Evolutionary conservation across 2,888 invertebrate species (phyloP).

Genomic region (Xylota sylvarum): DNA sequence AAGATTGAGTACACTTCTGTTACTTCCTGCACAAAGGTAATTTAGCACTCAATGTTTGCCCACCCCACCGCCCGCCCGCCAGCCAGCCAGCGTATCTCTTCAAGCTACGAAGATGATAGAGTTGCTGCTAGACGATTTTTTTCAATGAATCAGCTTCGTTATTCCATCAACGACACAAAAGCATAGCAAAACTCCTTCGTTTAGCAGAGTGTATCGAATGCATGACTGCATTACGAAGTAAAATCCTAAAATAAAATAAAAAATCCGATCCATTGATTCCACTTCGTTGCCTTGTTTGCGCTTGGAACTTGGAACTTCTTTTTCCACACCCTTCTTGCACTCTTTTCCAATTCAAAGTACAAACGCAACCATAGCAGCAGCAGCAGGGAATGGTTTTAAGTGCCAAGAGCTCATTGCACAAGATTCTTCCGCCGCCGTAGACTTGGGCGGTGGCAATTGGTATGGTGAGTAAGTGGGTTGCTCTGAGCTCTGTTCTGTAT

Average conservation of each 20-base stretch:
- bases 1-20: conserved; percentile 4
- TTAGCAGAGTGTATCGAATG: conserved; percentile 38
- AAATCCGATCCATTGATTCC: conserved; percentile 54
- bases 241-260: conserved; percentile 7
- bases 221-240: conserved; percentile 52
- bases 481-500: not conserved
- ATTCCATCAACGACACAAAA: conserved; percentile 20
- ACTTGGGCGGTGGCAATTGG: conserved; percentile 4
- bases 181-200: conserved; percentile 14
- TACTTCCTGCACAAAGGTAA: conserved; percentile 30
- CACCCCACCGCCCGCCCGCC: too few species aligned
- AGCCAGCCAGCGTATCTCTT: too few species aligned
- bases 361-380: conserved; percentile 12
- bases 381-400: conserved; percentile 23
- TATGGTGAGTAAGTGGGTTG: not conserved
- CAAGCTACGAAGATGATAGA: not conserved
- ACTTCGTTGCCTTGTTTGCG: conserved; percentile 42
- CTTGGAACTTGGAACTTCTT: conserved; percentile 27
- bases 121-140: conserved; percentile 20
- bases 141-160: conserved; percentile 19
- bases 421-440: conserved; percentile 31
- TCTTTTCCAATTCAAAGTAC: conserved; percentile 27
- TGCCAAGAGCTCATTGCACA: conserved; percentile 53
- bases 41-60: conserved; percentile 3
- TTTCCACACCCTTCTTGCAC: conserved; percentile 35